Evolutionary conservation across 2,113 vertebrate genomes (phyloP).

Genomic region (Neogobius melanostomus): DNA sequence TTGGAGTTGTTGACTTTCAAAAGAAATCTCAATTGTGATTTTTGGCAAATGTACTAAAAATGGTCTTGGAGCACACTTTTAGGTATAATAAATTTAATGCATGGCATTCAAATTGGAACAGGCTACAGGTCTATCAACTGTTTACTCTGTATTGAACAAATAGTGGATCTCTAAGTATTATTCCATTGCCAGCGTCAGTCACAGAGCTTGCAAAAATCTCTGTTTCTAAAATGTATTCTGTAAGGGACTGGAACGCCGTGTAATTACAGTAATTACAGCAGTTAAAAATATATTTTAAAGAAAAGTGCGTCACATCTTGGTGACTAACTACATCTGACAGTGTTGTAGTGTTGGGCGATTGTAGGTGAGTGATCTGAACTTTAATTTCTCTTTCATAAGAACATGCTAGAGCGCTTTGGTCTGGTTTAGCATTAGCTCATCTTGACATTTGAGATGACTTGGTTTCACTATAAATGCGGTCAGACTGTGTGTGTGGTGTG

Average conservation of each 20-base stretch:
- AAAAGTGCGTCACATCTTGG: conserved; percentile 16
- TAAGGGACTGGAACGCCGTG: not conserved
- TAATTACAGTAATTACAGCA: not conserved
- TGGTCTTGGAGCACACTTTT: too few relatives aligned
- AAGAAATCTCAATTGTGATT: too few relatives aligned
- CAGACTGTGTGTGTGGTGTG: conserved; percentile 29
- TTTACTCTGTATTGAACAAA: too few relatives aligned
- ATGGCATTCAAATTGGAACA: too few relatives aligned
- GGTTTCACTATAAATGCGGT: conserved; percentile 15
- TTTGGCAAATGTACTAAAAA: too few relatives aligned
- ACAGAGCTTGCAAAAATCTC: too few relatives aligned
- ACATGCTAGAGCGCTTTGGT: conserved; percentile 48
- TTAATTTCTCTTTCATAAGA: conserved; percentile 47
- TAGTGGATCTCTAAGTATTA: too few relatives aligned
- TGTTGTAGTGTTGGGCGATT: conserved; percentile 26
- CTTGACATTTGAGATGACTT: conserved; percentile 27
- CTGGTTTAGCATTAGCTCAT: conserved; percentile 52
- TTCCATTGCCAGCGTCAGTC: too few relatives aligned
- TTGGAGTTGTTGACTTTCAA: too few relatives aligned
- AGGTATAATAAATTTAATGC: too few relatives aligned
- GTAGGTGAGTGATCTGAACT: not conserved
- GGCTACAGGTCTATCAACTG: too few relatives aligned
- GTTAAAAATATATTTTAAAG: conserved; percentile 6
- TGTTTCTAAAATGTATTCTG: too few relatives aligned
- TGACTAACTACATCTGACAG: conserved; percentile 7